Conservation (phyloP, 2,113 vertebrate genomes). For the Centropristis striata region DNA sequence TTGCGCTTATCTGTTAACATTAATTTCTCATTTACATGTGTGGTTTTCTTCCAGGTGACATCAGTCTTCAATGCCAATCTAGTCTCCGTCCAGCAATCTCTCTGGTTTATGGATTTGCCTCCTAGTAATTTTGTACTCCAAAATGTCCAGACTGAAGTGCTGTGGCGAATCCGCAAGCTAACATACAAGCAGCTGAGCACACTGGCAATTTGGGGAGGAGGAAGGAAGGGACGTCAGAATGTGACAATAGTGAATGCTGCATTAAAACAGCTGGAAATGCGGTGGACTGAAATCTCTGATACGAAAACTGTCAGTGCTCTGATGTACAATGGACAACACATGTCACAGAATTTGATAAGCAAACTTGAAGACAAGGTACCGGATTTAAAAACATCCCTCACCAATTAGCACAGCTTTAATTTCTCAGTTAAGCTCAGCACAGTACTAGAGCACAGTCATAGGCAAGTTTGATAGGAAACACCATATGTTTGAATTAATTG, state of each 20-base stretch:
- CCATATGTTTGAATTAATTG: neutral
- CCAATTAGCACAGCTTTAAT: neutral
- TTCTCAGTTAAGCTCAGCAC: neutral
- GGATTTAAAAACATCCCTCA: neutral
- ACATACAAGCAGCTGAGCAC: conserved; percentile 83
- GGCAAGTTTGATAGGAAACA: neutral
- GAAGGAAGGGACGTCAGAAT: conserved; percentile 61
- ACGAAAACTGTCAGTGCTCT: conserved; percentile 78
- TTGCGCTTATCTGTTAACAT: conserved; percentile 30
- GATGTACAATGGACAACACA: conserved; percentile 77
- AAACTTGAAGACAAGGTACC: conserved; percentile 94
- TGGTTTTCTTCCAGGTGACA: conserved; percentile 79
- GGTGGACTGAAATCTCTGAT: conserved; percentile 92
- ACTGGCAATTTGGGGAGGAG: conserved; percentile 80
- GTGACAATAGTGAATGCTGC: conserved; percentile 78
- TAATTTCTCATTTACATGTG: neutral
- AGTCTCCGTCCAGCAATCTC: conserved; percentile 84
- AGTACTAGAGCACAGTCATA: neutral
- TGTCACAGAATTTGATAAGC: conserved; percentile 86
- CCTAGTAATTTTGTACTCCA: conserved; percentile 42
- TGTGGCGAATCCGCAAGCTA: conserved; percentile 90
- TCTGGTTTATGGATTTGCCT: conserved; percentile 78
- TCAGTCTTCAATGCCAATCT: conserved; percentile 82
- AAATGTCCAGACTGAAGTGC: conserved; percentile 90
- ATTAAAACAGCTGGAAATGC: conserved; percentile 91